phyloP scores from a whole-genome alignment of 2,888 invertebrate genomes.

The Tupiocoris notatus region DNA sequence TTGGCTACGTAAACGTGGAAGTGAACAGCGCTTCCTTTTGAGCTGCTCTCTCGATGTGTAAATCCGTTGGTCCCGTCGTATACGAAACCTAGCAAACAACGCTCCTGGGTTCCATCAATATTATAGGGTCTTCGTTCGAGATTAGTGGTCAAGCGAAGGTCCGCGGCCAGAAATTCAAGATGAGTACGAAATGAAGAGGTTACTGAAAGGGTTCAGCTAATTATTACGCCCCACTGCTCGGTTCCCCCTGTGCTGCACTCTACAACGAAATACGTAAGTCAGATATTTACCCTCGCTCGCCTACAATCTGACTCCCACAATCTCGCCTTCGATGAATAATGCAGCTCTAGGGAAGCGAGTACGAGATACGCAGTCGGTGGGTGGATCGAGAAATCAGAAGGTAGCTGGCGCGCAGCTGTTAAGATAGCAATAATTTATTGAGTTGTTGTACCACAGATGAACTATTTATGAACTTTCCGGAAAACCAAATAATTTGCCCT shows the following conservation, averaged over 20 bases:
- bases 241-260: not conserved
- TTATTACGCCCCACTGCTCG: not conserved
- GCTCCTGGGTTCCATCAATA: too few species aligned
- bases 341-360: not conserved
- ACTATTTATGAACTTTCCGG: too few species aligned
- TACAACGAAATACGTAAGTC: not conserved
- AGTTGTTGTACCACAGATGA: too few species aligned
- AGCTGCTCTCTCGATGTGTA: too few species aligned
- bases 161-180: too few species aligned
- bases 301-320: conserved; percentile 8
- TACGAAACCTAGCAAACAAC: too few species aligned
- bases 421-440: not conserved
- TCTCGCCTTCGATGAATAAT: conserved; percentile 33
- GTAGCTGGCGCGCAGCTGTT: not conserved
- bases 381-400: not conserved
- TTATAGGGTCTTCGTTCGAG: too few species aligned
- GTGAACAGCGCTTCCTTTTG: too few species aligned
- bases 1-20: too few species aligned
- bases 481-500: too few species aligned
- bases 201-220: not conserved
- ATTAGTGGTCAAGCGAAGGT: too few species aligned
- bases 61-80: too few species aligned
- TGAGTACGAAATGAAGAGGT: not conserved
- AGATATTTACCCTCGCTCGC: not conserved
- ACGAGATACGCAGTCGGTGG: not conserved